phyloP scores from a whole-genome alignment of 2,888 invertebrate species.

The Cryptus armator region DNA sequence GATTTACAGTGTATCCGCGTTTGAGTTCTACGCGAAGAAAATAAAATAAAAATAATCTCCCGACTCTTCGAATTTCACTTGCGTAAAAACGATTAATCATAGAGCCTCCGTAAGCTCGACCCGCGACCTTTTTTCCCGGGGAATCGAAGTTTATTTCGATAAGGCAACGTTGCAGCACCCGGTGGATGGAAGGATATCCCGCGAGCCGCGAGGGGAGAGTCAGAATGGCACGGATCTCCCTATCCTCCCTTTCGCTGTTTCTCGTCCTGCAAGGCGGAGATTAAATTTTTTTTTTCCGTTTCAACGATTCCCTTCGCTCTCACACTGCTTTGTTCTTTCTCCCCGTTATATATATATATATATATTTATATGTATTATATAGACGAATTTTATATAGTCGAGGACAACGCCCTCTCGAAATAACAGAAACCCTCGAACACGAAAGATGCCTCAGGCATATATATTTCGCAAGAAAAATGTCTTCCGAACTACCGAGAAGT shows the following conservation, averaged over 20 bases:
- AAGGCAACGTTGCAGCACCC: slow-evolving; percentile 68
- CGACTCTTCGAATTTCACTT: slow-evolving; percentile 50
- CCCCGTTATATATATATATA: slow-evolving; percentile 26
- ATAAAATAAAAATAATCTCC: not conserved
- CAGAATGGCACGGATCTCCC: not conserved
- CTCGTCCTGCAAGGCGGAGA: slow-evolving; percentile 71
- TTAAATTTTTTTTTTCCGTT: slow-evolving; percentile 76
- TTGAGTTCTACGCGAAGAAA: slow-evolving; percentile 60
- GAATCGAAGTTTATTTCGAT: slow-evolving; percentile 78
- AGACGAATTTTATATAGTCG: slow-evolving; percentile 42
- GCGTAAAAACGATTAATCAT: slow-evolving; percentile 75
- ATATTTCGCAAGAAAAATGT: slow-evolving; percentile 22
- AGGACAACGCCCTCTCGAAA: slow-evolving; percentile 50
- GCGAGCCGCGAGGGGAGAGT: slow-evolving; percentile 65
- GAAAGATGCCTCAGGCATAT: slow-evolving; percentile 17
- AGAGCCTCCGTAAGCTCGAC: slow-evolving; percentile 62
- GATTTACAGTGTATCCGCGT: slow-evolving; percentile 48
- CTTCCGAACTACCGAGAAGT: slow-evolving; percentile 5
- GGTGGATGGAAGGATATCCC: slow-evolving; percentile 59
- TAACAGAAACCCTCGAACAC: slow-evolving; percentile 50
- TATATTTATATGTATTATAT: slow-evolving; percentile 28
- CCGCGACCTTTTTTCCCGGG: slow-evolving; percentile 69
- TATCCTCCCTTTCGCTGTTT: slow-evolving; percentile 50
- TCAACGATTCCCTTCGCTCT: slow-evolving; percentile 70
- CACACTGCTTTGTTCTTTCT: slow-evolving; percentile 59